Base-by-base conservation (phyloP, 2,113 vertebrate genomes). In the Semicossyphus pulcher region DNA sequence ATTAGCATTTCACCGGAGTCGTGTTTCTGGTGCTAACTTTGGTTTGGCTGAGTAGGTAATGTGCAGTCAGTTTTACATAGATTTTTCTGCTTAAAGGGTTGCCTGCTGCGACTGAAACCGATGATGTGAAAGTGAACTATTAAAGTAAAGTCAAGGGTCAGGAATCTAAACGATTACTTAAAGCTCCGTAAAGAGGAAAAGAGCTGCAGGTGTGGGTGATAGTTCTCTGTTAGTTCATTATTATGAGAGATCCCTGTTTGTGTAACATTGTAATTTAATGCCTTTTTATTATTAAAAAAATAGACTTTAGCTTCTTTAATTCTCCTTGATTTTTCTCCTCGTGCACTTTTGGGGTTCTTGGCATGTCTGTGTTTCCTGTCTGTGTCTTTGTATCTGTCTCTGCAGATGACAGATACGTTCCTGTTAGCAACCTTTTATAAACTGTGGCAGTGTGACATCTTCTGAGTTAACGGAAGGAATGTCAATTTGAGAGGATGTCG, bases 401-500 rank as follows among this genome's bases (percentile, higher is more conserved):
- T 10, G 9, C 16, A 42, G 16, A n/a, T 42, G 39, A 42, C 2
- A 2, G 18, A 6, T 44, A 7, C 20, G 4, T n/a, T 8, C 6
- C 51, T 58, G 52, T 51, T 26, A 73, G 49, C 42, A 2, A n/a
- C 0, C n/a, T 4, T 47, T 51, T 65, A 20, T 70, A 73, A 63
- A 71, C 34, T 67, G 56, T 41, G 42, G 32, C 21, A 16, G 28
- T 57, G 7, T 58, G 44, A 61, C 15, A 51, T 41, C 44, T 56
- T 41, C 53, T 0, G 57, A 53, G 49, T 59, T 42, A 79, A 76
- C 48, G 57, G 70, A 60, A 48, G 28, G 3, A 49, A 37, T 61
- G 53, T 84, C 42, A 60, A 21, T 66, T 65, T 76, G 32, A 29
- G 48, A 76, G 34, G 71, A 25, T 36, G 47, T 64, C 26, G 9